Percentiles rank a stretch among this genome's conserved stretches.
phyloP scores from a whole-genome alignment of 2,113 vertebrate species.

The Brachypodius melanocephalos region DNA sequence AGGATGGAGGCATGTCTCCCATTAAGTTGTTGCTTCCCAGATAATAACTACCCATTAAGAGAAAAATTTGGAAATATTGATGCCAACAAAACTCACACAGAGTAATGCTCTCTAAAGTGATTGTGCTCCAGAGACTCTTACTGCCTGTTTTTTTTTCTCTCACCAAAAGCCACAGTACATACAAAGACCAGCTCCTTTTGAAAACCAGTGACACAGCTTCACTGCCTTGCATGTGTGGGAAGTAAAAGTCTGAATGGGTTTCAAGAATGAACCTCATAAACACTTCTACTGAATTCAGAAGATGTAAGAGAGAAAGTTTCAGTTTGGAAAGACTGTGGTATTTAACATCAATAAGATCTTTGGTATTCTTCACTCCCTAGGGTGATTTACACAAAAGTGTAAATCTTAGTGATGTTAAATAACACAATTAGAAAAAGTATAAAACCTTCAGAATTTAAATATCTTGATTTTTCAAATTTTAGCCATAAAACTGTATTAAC shows the following conservation, averaged over 20 bases:
- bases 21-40: slow-evolving; percentile 40
- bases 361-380: background rate
- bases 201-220: background rate
- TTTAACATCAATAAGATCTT: background rate
- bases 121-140: background rate
- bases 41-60: slow-evolving; percentile 39
- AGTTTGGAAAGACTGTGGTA: background rate
- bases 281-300: background rate
- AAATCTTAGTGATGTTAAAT: background rate
- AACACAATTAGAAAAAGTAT: background rate
- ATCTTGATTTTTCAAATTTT: background rate
- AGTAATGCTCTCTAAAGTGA: background rate
- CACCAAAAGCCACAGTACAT: background rate
- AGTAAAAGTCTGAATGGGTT: background rate
- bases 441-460: background rate
- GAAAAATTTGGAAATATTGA: slow-evolving; percentile 22
- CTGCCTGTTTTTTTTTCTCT: background rate
- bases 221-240: background rate
- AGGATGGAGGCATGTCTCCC: slow-evolving; percentile 26
- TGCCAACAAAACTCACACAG: slow-evolving; percentile 8
- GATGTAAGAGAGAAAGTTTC: background rate
- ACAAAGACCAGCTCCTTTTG: background rate
- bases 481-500: background rate
- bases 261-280: background rate
- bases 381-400: background rate